Base-by-base conservation (phyloP, 2,113 vertebrate species). In the Tenrec ecaudatus region DNA sequence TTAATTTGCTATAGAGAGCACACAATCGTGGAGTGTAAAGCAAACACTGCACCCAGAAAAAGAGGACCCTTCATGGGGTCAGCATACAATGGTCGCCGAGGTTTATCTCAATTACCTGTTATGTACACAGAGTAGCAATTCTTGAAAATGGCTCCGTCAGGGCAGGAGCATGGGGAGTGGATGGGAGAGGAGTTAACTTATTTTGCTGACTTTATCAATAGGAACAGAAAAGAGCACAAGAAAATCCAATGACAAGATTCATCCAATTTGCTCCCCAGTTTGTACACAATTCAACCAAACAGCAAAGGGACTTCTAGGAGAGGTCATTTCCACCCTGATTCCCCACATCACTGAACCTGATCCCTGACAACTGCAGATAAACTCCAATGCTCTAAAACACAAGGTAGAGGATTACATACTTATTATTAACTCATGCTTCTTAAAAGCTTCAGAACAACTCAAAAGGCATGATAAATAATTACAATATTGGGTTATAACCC, bases 341-440 rank as follows among this genome's bases (percentile, higher is more conserved):
- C 43, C 79, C 53, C 2, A 85, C 57, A 22, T 89, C 78, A 33
- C 6, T 83, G 47, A 25, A 71, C 23, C 90, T 78, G 62, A 80
- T 58, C 33, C 23, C 86, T 77, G 79, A 88, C 4, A 93, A 27
- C 60, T 82, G 27, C 12, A 76, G 38, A 88, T 40, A 40, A 40
- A 40, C 40, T 4, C 40, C 40, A 40, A 40, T 4, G 36, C 16
- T 94, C 40, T 82, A 58, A 91, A 40, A 9, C 31, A 90, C 60
- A 95, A 31, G 81, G 17, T 79, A 68, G 90, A 89, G 40, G 68
- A 88, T 69, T 64, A 84, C 47, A 88, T 43, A 89, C 86, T 69
- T 95, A 25, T 27, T 82, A 95, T 95, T 94, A 95, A 93, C 95
- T 92, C 81, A 83, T 73, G 43, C 66, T 95, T 96, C 82, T 94